These are phyloP conservation scores for Scartelaos histophorus DNA, from an alignment of 2,113 vertebrate genomes.

Conservation along the genomic window DNA sequence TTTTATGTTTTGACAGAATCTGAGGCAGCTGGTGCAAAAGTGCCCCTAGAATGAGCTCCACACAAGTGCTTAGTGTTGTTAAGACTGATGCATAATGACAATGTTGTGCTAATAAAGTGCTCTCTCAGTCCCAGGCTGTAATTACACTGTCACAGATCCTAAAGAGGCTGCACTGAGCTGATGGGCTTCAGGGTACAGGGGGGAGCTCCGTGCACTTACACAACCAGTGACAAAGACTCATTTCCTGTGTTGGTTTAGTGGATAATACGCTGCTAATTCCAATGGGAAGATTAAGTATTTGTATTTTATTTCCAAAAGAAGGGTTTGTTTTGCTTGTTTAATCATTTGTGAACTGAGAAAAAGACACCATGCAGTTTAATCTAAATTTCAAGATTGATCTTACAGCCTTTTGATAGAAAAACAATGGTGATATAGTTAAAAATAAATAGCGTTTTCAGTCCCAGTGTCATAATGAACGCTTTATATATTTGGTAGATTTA, in stretches of 20 bases:
- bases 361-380: no score
- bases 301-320: neutral
- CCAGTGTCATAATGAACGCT: no score
- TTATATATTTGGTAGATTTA: no score
- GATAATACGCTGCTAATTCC: neutral
- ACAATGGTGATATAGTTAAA: no score
- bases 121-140: constrained; percentile 2
- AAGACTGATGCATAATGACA: constrained; percentile 5
- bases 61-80: neutral
- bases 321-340: no score
- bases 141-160: constrained; percentile 6
- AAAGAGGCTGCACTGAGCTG: neutral
- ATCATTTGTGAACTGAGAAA: no score
- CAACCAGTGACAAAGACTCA: neutral
- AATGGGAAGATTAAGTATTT: neutral
- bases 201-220: neutral
- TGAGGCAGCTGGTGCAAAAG: neutral
- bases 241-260: neutral
- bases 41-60: neutral
- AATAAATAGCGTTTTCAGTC: no score
- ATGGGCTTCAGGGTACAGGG: neutral
- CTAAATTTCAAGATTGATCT: no score
- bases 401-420: no score
- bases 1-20: neutral
- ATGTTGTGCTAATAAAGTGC: constrained; percentile 5